phyloP scores from a whole-genome alignment of 1,140 invertebrate species.

The Drosophila nasuta region DNA sequence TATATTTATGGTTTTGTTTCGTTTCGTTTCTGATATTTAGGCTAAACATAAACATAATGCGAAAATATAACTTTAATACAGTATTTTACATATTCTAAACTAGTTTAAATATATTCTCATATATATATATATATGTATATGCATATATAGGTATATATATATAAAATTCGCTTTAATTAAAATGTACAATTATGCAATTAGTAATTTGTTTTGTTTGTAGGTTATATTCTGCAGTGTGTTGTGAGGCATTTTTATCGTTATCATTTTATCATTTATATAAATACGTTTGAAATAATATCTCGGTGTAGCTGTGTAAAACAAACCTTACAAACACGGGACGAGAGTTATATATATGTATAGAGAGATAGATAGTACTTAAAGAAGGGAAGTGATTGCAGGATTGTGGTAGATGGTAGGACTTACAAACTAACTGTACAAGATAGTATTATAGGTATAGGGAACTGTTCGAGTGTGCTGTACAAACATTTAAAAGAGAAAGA shows the following conservation, averaged over 20 bases:
- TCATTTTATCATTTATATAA: constrained; percentile 26
- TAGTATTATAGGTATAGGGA: constrained; percentile 18
- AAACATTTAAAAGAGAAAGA: constrained; percentile 11
- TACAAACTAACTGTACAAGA: constrained; percentile 74
- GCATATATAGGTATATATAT: constrained; percentile 30
- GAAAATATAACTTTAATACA: constrained; percentile 75
- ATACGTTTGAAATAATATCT: constrained; percentile 60
- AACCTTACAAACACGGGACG: constrained; percentile 36
- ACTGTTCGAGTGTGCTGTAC: constrained; percentile 19
- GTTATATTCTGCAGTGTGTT: constrained; percentile 22
- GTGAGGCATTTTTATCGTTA: constrained; percentile 32
- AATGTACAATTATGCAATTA: constrained; percentile 51
- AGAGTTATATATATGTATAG: constrained; percentile 13
- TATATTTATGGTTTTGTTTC: constrained; percentile 47
- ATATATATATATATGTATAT: constrained; percentile 12
- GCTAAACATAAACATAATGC: constrained; percentile 42
- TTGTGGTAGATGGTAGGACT: constrained; percentile 16
- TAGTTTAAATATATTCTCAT: constrained; percentile 21
- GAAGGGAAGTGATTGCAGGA: no score
- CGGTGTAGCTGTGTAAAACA: constrained; percentile 55
- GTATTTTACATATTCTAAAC: constrained; percentile 67
- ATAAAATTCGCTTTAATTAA: constrained; percentile 54
- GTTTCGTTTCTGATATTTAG: constrained; percentile 44
- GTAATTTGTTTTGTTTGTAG: constrained; percentile 19
- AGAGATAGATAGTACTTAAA: not conserved